Evolutionary conservation across 1,140 invertebrate species (phyloP), one percentile per base, ranked within the genome.

Genomic region (Penaeus indicus): DNA sequence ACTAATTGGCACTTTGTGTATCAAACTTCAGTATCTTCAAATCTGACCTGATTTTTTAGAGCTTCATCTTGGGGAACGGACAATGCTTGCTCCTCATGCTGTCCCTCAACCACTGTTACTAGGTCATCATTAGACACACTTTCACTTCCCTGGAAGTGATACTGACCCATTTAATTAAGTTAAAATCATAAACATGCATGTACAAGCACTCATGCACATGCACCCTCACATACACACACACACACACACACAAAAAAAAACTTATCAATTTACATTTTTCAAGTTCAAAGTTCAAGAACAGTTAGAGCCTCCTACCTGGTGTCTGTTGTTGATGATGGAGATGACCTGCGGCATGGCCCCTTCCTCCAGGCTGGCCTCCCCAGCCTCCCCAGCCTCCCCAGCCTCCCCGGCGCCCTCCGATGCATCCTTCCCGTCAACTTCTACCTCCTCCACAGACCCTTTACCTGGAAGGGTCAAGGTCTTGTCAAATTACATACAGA

Each of bases 71-170:
- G 85, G 18, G 78, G 32, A 63, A 19, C 61, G 16, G n/a, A 21
- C 81, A 64, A 32, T 64, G 60, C 8, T 11, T 82, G 64, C 22
- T n/a, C 22, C 21, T 42, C 64, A 47, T 82, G 86, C 47, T 88
- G 79, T 32, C 86, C 86, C 67, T 88, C 86, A n/a, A 88, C 80
- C 27, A 88, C 79, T 38, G 86, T 88, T 42, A 88, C 86, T 63
- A 88, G 61, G 54, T 88, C 86, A 87, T 87, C 85, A 47, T 82
- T 80, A 62, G 62, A 38, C 85, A 81, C 60, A 67, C 62, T 72
- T 18, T 87, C 85, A 80, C 77, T 81, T 54, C 42, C 85, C 85
- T 87, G 62, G n/a, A 60, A 81, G 18, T 61, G 18, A 81, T 54
- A 62, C 27, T n/a, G 22, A 61, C 32, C 21, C 27, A 27, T 81